phyloP scores from a whole-genome alignment of 2,888 invertebrate species.

The Chrysolina haemoptera region DNA sequence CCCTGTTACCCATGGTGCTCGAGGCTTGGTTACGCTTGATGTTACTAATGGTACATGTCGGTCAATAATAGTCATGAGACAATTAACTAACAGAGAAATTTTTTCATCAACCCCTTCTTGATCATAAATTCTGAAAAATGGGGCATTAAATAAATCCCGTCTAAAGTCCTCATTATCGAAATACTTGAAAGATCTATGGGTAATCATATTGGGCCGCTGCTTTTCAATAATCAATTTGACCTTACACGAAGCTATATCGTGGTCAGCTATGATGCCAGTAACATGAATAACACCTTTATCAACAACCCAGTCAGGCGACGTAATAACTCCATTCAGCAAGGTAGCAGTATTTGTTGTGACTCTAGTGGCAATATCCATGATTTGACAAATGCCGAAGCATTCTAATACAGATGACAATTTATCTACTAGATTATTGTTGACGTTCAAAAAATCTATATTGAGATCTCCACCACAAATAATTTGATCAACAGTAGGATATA shows the following conservation, averaged over 20 bases:
- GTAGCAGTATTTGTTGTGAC: constrained; percentile 17
- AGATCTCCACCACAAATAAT: constrained; percentile 21
- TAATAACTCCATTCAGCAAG: constrained; percentile 12
- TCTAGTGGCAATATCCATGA: constrained; percentile 20
- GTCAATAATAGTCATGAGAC: neutral
- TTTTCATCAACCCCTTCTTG: too few species aligned
- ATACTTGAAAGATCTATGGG: constrained; percentile 15
- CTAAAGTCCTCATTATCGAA: neutral
- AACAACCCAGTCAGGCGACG: constrained; percentile 19
- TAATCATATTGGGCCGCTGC: constrained; percentile 21
- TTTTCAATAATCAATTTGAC: constrained; percentile 13
- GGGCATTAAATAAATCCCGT: neutral
- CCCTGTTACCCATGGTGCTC: constrained; percentile 13
- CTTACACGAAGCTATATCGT: constrained; percentile 25
- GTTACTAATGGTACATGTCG: too few species aligned
- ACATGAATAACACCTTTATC: constrained; percentile 13
- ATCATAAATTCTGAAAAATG: too few species aligned
- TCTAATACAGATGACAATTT: constrained; percentile 22
- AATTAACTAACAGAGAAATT: too few species aligned
- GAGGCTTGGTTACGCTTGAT: neutral
- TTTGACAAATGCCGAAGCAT: constrained; percentile 30
- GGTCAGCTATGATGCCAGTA: constrained; percentile 19
- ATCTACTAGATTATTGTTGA: constrained; percentile 16
- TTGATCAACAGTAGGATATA: constrained; percentile 23
- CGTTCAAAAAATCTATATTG: constrained; percentile 20